These are phyloP conservation scores for Chelonia mydas DNA, from an alignment of 2,797 vertebrate species.

Conservation along the genomic window DNA sequence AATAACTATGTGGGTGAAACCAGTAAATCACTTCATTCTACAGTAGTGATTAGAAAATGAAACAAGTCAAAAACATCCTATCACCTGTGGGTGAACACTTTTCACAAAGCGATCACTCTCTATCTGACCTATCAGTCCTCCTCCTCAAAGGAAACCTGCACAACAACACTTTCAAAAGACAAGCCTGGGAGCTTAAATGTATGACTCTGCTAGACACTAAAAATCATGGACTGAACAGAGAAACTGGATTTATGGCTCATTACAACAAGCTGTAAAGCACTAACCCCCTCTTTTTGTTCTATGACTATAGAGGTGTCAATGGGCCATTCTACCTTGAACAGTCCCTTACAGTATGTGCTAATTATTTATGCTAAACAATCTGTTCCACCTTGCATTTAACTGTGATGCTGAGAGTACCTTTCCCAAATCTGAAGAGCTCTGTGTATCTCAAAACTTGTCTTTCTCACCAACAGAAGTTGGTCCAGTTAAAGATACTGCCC, in stretches of 20 bases:
- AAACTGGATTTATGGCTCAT: neutral
- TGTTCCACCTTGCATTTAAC: neutral
- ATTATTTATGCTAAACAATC: neutral
- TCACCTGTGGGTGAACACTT: neutral
- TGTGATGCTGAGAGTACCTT: neutral
- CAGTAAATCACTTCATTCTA: neutral
- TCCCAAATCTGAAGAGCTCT: neutral
- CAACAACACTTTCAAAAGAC: neutral
- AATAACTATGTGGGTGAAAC: neutral
- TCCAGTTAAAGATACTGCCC: neutral
- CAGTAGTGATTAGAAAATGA: neutral
- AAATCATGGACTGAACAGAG: neutral
- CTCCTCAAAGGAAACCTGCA: neutral
- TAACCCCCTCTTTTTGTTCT: neutral
- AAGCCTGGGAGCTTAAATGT: neutral
- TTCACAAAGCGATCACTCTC: neutral
- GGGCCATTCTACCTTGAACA: neutral
- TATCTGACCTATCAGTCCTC: neutral
- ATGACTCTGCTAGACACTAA: neutral
- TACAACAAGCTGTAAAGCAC: neutral
- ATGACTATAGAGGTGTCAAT: neutral
- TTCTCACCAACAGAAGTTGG: neutral
- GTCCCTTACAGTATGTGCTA: neutral
- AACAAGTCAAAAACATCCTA: neutral
- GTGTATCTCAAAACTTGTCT: neutral